These are phyloP conservation scores for Clarias macrocephalus DNA, from an alignment of 2,113 vertebrate species.

Conservation along the genomic window DNA sequence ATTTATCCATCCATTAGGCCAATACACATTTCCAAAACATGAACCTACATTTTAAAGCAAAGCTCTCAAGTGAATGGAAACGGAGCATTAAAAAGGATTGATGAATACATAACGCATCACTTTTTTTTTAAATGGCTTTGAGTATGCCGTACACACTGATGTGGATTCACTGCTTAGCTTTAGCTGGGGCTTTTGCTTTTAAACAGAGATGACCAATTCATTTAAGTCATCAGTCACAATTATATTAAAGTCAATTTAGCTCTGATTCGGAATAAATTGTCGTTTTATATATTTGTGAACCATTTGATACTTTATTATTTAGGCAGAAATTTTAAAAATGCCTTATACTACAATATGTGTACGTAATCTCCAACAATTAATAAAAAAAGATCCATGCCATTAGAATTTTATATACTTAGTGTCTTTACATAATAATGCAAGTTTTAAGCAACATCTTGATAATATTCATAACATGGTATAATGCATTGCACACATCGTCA, in stretches of 20 bases:
- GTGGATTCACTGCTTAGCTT: neutral
- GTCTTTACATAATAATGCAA: neutral
- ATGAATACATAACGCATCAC: neutral
- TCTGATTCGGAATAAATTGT: neutral
- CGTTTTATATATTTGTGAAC: neutral
- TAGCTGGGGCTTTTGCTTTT: neutral
- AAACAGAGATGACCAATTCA: neutral
- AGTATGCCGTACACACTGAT: neutral
- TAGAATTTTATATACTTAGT: neutral
- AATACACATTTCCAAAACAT: constrained; percentile 8
- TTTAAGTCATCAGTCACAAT: constrained; percentile 5
- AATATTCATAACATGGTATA: neutral
- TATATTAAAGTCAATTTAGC: neutral
- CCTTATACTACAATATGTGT: neutral
- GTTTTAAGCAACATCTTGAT: neutral
- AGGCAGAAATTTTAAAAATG: neutral
- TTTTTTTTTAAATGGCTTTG: constrained; percentile 9
- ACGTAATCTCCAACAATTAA: neutral
- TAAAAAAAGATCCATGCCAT: neutral
- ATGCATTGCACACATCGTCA: neutral
- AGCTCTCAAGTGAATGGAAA: neutral
- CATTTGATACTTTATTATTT: neutral
- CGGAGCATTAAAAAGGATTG: neutral
- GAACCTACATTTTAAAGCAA: neutral
- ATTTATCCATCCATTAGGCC: constrained; percentile 20